phyloP scores from a whole-genome alignment of 2,797 vertebrate species.

The Florisuga fusca region DNA sequence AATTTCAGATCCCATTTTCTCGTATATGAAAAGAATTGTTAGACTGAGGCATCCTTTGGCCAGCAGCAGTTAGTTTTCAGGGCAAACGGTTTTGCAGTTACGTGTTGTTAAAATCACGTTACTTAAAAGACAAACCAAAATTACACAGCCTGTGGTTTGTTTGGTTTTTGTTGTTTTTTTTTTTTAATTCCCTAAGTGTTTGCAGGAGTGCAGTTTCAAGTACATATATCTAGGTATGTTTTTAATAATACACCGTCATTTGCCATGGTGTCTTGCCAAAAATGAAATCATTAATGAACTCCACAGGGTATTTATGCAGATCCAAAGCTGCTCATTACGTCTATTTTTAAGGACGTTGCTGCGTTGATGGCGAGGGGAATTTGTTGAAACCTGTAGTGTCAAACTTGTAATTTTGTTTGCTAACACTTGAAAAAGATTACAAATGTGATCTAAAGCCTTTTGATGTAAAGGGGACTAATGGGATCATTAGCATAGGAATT shows the following conservation, averaged over 20 bases:
- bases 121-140: constrained; percentile 7
- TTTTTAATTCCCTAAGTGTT: neutral
- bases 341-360: constrained; percentile 49
- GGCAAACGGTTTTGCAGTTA: constrained; percentile 10
- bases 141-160: neutral
- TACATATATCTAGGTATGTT: neutral
- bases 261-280: constrained; percentile 49
- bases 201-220: constrained; percentile 17
- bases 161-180: neutral
- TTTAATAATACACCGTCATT: constrained; percentile 8
- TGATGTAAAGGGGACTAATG: constrained; percentile 40
- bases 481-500: constrained; percentile 54
- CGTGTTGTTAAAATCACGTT: rapidly evolving
- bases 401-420: constrained; percentile 70
- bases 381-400: constrained; percentile 57
- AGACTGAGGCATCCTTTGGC: neutral
- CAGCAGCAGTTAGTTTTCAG: neutral
- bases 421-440: constrained; percentile 48
- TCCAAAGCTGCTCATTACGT: constrained; percentile 39
- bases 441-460: constrained; percentile 28
- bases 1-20: neutral
- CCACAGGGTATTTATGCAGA: constrained; percentile 43
- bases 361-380: neutral
- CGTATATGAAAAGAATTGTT: neutral
- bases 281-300: constrained; percentile 54